These are phyloP conservation scores for Cinclus mexicanus DNA, from an alignment of 2,113 vertebrate species.

Conservation along the genomic window DNA sequence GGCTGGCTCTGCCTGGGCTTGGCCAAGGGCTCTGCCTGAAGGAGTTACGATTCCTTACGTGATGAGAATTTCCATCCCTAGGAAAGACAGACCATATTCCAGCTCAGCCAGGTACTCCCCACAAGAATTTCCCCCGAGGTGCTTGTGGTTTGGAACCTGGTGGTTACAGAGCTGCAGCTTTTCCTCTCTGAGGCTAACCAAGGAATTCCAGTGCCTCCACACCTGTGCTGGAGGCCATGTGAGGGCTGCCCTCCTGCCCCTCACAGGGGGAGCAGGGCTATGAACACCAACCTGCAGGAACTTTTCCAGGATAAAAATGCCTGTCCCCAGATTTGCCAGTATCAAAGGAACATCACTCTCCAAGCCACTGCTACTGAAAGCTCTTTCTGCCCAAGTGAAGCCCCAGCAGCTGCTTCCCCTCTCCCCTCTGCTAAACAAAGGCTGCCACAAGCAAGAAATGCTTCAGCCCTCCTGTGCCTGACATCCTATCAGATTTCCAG, in stretches of 20 bases:
- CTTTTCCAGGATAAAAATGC: background rate
- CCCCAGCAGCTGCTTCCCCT: conserved; percentile 30
- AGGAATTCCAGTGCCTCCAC: background rate
- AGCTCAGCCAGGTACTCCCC: conserved; percentile 7
- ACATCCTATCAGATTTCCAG: conserved; percentile 24
- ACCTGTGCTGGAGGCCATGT: background rate
- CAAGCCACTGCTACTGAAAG: background rate
- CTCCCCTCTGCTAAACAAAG: conserved; percentile 14
- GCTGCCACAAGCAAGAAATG: conserved; percentile 12
- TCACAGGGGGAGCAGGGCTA: background rate
- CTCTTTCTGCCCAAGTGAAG: background rate
- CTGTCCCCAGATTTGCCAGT: background rate
- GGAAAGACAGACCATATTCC: background rate
- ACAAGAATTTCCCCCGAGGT: background rate
- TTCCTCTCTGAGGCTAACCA: background rate
- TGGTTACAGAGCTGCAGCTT: background rate
- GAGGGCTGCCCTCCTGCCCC: background rate
- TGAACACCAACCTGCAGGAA: background rate
- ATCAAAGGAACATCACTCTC: background rate
- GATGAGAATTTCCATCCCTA: background rate
- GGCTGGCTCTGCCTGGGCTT: background rate
- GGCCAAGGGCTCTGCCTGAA: background rate
- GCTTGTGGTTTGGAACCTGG: background rate
- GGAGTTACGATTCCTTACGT: background rate
- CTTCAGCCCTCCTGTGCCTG: background rate